Conservation (phyloP, 2,113 vertebrate genomes). For the Sclerurus mexicanus region DNA sequence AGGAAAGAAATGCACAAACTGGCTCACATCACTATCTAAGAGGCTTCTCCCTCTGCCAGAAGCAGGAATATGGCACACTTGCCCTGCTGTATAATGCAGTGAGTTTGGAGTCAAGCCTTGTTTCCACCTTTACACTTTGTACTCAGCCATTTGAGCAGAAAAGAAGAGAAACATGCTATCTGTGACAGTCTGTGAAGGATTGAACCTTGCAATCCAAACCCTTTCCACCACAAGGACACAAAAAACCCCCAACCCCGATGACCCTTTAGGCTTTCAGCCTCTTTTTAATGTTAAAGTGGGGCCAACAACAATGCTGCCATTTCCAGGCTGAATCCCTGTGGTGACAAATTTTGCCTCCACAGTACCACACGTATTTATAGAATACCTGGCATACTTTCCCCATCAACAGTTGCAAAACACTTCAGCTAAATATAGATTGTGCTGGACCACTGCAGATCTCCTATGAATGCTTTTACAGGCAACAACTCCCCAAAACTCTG, state of each 20-base stretch:
- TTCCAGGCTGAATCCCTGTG: background rate
- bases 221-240: background rate
- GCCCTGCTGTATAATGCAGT: background rate
- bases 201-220: background rate
- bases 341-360: background rate
- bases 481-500: background rate
- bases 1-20: background rate
- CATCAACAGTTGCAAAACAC: slow-evolving; percentile 60
- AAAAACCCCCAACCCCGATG: background rate
- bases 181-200: background rate
- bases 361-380: background rate
- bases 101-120: background rate
- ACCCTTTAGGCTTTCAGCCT: background rate
- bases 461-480: slow-evolving; percentile 19
- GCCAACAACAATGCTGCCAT: background rate
- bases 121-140: background rate
- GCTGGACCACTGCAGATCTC: slow-evolving; percentile 41
- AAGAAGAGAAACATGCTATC: background rate
- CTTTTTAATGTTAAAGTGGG: background rate
- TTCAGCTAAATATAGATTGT: slow-evolving; percentile 65
- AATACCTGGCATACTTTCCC: slow-evolving; percentile 57
- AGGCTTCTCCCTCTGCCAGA: background rate
- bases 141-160: background rate
- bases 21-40: background rate
- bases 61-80: background rate